These are phyloP conservation scores for Strongylocentrotus purpuratus DNA, from an alignment of 35 echinoderm and acorn worm species.

Conservation along the genomic window DNA sequence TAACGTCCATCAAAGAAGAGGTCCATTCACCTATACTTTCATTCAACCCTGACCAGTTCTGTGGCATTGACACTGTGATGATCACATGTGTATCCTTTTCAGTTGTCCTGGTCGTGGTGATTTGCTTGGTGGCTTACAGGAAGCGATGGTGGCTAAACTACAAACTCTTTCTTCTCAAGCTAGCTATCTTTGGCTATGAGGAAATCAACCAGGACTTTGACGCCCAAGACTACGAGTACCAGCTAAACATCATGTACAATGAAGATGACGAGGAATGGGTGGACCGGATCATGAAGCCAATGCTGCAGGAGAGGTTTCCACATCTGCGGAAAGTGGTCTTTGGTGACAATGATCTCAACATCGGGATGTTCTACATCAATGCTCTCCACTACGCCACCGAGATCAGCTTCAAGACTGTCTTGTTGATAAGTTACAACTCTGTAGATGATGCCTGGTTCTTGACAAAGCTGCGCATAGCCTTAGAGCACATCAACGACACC, in stretches of 20 bases:
- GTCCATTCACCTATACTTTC: neutral
- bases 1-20: neutral
- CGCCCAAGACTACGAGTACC: neutral
- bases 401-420: constrained; percentile 16
- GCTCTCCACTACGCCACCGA: neutral
- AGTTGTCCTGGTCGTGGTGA: neutral
- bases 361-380: constrained; percentile 13
- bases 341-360: neutral
- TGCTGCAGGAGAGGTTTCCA: neutral
- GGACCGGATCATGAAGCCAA: neutral
- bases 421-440: constrained; percentile 3
- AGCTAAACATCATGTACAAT: neutral
- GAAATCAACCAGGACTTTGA: neutral
- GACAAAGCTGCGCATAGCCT: neutral
- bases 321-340: neutral
- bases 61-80: neutral
- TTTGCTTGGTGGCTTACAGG: neutral
- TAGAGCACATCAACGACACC: constrained; percentile 1
- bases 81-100: neutral
- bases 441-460: constrained; percentile 19
- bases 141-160: constrained; percentile 30
- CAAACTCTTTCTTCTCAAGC: constrained; percentile 7
- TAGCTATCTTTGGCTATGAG: neutral
- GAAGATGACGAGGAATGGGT: constrained; percentile 8
- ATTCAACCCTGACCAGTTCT: neutral